Percentiles rank a stretch among this genome's conserved stretches.
Evolutionary conservation across 2,888 invertebrate species (phyloP).

Genomic region (Chymomyza amoena): DNA sequence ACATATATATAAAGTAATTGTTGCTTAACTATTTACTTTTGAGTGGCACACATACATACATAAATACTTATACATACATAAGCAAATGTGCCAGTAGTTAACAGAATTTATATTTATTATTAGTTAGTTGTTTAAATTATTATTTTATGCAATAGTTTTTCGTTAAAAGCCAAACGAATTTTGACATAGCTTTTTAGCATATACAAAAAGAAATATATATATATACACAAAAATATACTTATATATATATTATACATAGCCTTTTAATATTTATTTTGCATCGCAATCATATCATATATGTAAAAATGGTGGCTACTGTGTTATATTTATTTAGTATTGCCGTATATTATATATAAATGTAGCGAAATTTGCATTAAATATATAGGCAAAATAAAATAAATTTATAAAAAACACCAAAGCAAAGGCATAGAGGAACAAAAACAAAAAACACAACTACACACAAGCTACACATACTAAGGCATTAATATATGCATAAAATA

Average conservation of each 20-base stretch:
- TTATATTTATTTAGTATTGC: slow-evolving; percentile 3
- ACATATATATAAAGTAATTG: neutral
- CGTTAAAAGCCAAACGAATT: slow-evolving; percentile 50
- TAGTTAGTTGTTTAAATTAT: neutral
- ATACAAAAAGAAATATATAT: slow-evolving; percentile 18
- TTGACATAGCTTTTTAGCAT: slow-evolving; percentile 56
- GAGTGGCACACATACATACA: neutral
- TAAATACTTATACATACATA: neutral
- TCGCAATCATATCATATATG: slow-evolving; percentile 51
- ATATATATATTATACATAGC: slow-evolving; percentile 35
- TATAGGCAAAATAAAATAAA: neutral
- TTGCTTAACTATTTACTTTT: neutral
- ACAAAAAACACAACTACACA: neutral
- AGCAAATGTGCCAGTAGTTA: neutral
- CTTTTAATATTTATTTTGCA: slow-evolving; percentile 48
- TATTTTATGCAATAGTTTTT: neutral
- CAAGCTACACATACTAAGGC: neutral
- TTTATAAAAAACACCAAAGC: neutral
- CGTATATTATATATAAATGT: slow-evolving; percentile 16
- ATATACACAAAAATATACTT: slow-evolving; percentile 17
- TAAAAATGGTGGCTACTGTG: neutral
- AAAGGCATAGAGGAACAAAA: neutral
- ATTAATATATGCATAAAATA: neutral
- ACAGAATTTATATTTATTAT: slow-evolving; percentile 2
- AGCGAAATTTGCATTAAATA: neutral